Conservation (phyloP, 2,113 vertebrate species). For the Megaleporinus macrocephalus region DNA sequence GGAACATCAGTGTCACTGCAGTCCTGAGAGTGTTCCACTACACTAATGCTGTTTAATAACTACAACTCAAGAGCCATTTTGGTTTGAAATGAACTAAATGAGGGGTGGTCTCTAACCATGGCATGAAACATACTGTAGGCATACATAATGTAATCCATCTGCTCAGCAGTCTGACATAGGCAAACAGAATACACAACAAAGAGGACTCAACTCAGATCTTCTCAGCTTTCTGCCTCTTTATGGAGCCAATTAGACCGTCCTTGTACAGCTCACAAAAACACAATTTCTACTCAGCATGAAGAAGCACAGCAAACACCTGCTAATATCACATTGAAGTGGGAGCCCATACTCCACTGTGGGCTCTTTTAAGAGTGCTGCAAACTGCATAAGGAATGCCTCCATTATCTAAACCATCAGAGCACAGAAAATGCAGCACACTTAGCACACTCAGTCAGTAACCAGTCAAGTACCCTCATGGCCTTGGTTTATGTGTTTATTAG, state of each 20-base stretch:
- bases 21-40: no score
- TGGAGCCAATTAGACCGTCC: neutral
- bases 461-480: neutral
- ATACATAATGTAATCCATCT: no score
- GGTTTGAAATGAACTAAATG: no score
- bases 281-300: neutral
- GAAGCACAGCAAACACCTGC: conserved; percentile 1
- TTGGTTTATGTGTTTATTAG: neutral
- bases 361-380: neutral
- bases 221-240: neutral
- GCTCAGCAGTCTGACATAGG: neutral
- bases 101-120: no score
- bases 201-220: neutral
- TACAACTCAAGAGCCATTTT: no score
- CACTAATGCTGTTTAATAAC: no score
- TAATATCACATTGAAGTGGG: neutral
- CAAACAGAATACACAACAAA: neutral
- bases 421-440: conserved; percentile 4
- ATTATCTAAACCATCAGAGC: neutral
- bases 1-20: no score
- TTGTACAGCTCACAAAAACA: conserved; percentile 4
- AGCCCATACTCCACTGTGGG: neutral
- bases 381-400: neutral
- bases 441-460: neutral
- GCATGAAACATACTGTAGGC: no score